Base-by-base conservation (phyloP, 2,888 invertebrate genomes). In the Ophonus ardosiacus region DNA sequence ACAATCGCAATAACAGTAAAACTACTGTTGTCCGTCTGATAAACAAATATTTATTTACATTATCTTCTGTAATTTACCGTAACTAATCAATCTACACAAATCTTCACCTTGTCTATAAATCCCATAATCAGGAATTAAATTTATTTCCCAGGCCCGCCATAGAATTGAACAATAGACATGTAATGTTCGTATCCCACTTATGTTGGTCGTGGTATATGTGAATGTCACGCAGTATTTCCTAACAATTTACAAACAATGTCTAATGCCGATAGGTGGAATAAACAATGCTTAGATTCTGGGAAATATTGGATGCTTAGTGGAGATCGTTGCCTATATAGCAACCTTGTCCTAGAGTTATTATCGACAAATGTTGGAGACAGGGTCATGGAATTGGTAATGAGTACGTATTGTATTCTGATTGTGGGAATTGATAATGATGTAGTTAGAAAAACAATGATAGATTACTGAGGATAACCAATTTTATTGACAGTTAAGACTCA, bases 291-390 rank as follows among this genome's bases (percentile, higher is more conserved):
- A 51, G 43, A 51, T 51, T 51, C 43, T 51, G 43, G 43, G 43
- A 51, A 51, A 13, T 51, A 51, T 51, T 51, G 43, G 43, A 8
- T 51, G 43, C 43, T 51, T 51, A 51, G 43, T 51, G 21, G 68
- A 68, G 38, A 68, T 38, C 38, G 68, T 68, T 68, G 63, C 59
- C 18, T 21, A n/a, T n/a, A n/a, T n/a, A 24, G 68, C 68, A 68
- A 38, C 68, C 68, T 68, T 68, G 68, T 68, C 68, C 68, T 31
- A 68, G 68, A 68, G 68, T 51, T 51, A 51, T 51, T 51, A 51
- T 51, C 43, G 13, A 51, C 43, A 51, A 51, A 51, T 51, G 43
- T 10, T 51, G 4, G 43, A 51, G 43, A 51, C 43, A 51, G 43
- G 43, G 43, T 51, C 43, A 51, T 8, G 10, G 43, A 51, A 51